Evolutionary conservation across 2,888 invertebrate species (phyloP).

Genomic region (Conomelus anceps): DNA sequence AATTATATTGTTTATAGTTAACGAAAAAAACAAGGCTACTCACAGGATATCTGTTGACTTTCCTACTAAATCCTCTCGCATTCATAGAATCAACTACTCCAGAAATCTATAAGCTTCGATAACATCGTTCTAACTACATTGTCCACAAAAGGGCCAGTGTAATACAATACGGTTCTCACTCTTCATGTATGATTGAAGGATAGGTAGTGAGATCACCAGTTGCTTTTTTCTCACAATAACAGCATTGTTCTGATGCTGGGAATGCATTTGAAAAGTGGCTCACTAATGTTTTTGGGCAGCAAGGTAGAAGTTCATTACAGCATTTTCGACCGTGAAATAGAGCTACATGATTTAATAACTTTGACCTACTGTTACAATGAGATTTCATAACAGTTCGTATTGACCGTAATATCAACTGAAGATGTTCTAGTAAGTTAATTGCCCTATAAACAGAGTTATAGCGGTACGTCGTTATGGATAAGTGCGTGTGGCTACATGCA

Average conservation of each 20-base stretch:
- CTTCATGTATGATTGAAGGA: background rate
- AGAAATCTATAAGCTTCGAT: too few species aligned
- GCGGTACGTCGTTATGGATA: background rate
- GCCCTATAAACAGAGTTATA: background rate
- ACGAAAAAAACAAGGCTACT: too few species aligned
- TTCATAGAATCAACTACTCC: too few species aligned
- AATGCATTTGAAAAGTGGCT: background rate
- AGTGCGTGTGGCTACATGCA: background rate
- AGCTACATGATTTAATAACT: background rate
- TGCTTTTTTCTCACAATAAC: background rate
- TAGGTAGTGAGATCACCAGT: background rate
- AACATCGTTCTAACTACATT: too few species aligned
- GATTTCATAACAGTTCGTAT: background rate
- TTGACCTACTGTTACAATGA: background rate
- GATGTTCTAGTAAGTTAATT: background rate
- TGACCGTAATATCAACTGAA: background rate
- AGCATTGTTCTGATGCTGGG: background rate
- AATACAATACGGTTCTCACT: background rate
- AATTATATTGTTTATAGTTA: too few species aligned
- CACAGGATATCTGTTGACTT: too few species aligned
- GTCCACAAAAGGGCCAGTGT: too few species aligned
- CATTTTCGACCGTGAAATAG: background rate
- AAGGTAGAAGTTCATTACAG: background rate
- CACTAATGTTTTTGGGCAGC: background rate
- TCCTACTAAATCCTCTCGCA: too few species aligned